Conservation (phyloP, 92 coral and sea anemone species). For the Galaxea fascicularis region DNA sequence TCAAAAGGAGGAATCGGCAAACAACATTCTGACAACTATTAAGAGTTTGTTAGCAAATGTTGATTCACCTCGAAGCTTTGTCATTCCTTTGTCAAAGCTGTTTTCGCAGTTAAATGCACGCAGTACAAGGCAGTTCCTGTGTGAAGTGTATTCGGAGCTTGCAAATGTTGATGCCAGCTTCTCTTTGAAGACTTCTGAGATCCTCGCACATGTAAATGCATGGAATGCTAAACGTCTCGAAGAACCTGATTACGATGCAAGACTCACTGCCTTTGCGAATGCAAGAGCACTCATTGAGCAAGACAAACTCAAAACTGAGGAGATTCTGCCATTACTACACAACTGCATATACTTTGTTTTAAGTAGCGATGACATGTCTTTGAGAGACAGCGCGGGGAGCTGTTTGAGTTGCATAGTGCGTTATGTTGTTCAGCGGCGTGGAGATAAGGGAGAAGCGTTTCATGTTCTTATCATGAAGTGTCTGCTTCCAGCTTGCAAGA, state of each 20-base stretch:
- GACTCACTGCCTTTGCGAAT: slow-evolving; percentile 68
- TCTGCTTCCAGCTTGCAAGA: slow-evolving; percentile 81
- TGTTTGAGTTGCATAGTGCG: slow-evolving; percentile 80
- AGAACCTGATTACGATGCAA: slow-evolving; percentile 85
- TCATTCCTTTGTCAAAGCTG: slow-evolving; percentile 71
- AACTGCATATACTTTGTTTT: slow-evolving; percentile 87
- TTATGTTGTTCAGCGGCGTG: slow-evolving; percentile 57
- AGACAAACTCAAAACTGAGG: slow-evolving; percentile 49
- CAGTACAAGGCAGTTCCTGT: slow-evolving; percentile 81
- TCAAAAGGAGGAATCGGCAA: slow-evolving; percentile 83
- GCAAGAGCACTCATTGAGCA: slow-evolving; percentile 61
- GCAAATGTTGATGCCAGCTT: slow-evolving; percentile 70
- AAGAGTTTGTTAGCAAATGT: slow-evolving; percentile 79
- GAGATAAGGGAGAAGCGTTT: slow-evolving; percentile 67
- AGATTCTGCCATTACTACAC: slow-evolving; percentile 73
- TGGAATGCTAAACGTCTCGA: slow-evolving; percentile 90
- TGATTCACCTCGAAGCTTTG: slow-evolving; percentile 61
- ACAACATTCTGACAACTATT: slow-evolving; percentile 76
- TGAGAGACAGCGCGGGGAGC: slow-evolving; percentile 89
- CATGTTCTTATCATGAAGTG: slow-evolving; percentile 78
- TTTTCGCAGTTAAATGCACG: slow-evolving; percentile 86
- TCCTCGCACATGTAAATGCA: slow-evolving; percentile 74
- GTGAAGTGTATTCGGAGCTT: slow-evolving; percentile 79
- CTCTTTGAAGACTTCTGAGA: slow-evolving; percentile 41
- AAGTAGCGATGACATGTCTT: slow-evolving; percentile 82